A percentile compares a stretch with the other conserved stretches of the same genome.
Evolutionary conservation across 2,888 invertebrate genomes (phyloP).

Genomic region (Diogma glabrata): DNA sequence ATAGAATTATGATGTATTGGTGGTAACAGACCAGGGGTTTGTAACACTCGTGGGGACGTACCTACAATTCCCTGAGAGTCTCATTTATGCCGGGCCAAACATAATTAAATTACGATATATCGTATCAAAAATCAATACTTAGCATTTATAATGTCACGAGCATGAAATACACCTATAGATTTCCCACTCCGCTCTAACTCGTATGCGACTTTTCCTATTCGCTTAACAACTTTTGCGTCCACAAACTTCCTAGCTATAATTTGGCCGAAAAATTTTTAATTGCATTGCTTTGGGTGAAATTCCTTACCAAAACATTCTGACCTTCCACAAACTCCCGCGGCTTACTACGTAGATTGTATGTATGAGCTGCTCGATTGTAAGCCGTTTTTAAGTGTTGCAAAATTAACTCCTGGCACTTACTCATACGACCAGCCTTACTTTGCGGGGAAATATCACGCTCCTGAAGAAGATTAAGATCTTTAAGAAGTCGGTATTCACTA

Average conservation of each 20-base stretch:
- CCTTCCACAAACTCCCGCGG: neutral
- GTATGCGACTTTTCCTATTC: neutral
- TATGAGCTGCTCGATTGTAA: no score
- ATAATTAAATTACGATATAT: no score
- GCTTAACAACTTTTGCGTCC: neutral
- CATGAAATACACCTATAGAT: neutral
- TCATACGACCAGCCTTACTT: neutral
- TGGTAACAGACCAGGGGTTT: no score
- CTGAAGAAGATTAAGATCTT: neutral
- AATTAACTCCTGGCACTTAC: neutral
- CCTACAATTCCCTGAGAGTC: neutral
- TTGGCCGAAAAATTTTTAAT: neutral
- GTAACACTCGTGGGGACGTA: neutral
- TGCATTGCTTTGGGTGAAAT: neutral
- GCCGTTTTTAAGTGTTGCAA: neutral
- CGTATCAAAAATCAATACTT: no score
- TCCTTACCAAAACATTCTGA: neutral
- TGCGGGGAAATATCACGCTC: neutral
- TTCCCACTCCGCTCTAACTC: neutral
- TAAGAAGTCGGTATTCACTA: neutral
- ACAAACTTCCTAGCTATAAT: neutral
- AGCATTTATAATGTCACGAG: neutral
- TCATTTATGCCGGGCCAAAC: neutral
- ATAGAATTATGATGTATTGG: no score
- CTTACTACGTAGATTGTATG: neutral